These are phyloP conservation scores for Dyspetes luteomarginatus DNA, from an alignment of 2,888 invertebrate species.

Conservation along the genomic window DNA sequence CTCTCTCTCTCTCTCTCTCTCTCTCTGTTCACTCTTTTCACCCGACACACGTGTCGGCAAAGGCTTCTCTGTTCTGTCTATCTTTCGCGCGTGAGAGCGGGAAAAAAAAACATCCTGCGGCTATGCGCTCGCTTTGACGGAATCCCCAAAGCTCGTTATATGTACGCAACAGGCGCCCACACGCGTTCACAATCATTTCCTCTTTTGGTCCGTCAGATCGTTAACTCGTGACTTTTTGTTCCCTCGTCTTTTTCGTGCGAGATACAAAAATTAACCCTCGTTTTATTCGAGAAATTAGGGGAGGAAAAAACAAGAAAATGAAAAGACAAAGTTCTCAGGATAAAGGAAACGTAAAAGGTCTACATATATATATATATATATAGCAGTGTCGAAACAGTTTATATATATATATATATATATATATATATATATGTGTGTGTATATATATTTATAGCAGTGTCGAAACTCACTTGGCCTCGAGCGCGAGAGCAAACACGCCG, in stretches of 20 bases:
- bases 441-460: slow-evolving; percentile 16
- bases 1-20: not conserved
- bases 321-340: not conserved
- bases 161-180: slow-evolving; percentile 2
- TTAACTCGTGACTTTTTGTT: slow-evolving; percentile 32
- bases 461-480: slow-evolving; percentile 96
- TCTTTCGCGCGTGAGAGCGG: not conserved
- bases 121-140: too few relatives aligned
- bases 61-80: not conserved
- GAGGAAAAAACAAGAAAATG: not conserved
- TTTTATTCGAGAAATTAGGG: slow-evolving; percentile 9
- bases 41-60: too few relatives aligned
- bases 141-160: not conserved
- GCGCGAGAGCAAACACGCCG: slow-evolving; percentile 97
- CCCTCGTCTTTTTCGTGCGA: not conserved
- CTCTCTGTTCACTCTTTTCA: not conserved
- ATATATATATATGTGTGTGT: slow-evolving; percentile 5
- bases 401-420: not conserved
- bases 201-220: not conserved
- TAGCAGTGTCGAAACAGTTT: too few relatives aligned
- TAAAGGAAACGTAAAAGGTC: not conserved
- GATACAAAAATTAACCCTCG: not conserved
- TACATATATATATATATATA: too few relatives aligned
- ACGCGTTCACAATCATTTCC: not conserved
- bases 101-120: slow-evolving; percentile 7